Conservation (phyloP, 2,113 vertebrate species). For the Saimiri boliviensis region DNA sequence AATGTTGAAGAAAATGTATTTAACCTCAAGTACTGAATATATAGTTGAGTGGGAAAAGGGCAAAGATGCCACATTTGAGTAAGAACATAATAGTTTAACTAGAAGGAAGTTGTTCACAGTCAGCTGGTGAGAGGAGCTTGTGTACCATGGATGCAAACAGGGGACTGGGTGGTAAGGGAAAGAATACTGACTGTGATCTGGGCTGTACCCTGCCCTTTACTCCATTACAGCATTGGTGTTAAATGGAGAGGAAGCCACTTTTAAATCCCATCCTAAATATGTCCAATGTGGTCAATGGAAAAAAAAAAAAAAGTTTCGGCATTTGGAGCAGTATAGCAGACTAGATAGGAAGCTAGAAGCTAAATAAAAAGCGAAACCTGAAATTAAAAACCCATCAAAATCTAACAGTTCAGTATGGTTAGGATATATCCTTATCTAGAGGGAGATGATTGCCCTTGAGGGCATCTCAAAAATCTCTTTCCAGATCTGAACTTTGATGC, state of each 20-base stretch:
- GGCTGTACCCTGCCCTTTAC: not conserved
- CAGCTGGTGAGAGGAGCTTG: not conserved
- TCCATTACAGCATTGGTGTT: not conserved
- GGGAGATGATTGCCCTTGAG: not conserved
- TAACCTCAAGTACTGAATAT: not conserved
- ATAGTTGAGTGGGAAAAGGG: not conserved
- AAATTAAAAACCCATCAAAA: conserved; percentile 24
- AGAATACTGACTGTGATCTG: fast-evolving
- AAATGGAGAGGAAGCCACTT: not conserved
- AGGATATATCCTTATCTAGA: not conserved
- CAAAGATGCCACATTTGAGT: not conserved
- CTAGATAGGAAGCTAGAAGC: not conserved
- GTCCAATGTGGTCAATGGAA: not conserved
- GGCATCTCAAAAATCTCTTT: not conserved
- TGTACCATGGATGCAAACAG: not conserved
- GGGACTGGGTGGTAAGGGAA: not conserved
- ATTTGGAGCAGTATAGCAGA: not conserved
- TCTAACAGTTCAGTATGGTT: not conserved
- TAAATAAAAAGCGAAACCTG: conserved; percentile 49
- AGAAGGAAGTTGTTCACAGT: not conserved
- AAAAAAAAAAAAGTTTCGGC: conserved; percentile 1
- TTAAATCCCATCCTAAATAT: not conserved
- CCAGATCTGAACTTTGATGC: not conserved
- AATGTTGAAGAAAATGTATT: not conserved
- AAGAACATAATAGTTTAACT: not conserved